phyloP scores from a whole-genome alignment of 2,888 invertebrate species.

The Tipula unca region DNA sequence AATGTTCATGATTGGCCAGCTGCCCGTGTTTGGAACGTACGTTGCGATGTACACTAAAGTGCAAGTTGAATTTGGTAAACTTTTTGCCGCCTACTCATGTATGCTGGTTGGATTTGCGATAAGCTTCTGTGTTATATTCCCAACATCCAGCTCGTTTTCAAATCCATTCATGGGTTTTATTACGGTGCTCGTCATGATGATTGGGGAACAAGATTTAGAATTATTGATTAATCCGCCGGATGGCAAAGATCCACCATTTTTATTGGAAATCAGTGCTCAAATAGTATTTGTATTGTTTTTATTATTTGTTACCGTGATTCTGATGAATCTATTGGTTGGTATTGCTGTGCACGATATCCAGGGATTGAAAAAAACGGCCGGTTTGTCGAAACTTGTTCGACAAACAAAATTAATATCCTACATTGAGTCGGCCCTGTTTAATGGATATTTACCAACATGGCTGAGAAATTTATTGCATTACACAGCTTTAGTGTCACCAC shows the following conservation, averaged over 20 bases:
- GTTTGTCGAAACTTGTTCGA: constrained; percentile 70
- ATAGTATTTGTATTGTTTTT: constrained; percentile 72
- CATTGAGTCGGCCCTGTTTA: constrained; percentile 72
- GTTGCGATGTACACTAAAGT: constrained; percentile 87
- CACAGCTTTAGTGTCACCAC: constrained; percentile 70
- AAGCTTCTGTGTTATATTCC: constrained; percentile 82
- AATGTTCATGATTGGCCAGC: constrained; percentile 85
- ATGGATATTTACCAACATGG: constrained; percentile 68
- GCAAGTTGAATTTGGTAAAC: constrained; percentile 76
- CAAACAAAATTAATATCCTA: constrained; percentile 80
- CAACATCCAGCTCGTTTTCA: constrained; percentile 69
- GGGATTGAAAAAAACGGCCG: constrained; percentile 76
- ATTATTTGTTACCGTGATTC: constrained; percentile 73
- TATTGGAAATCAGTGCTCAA: constrained; percentile 72
- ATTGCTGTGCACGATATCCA: constrained; percentile 84
- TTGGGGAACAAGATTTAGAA: constrained; percentile 73
- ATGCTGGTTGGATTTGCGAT: constrained; percentile 78
- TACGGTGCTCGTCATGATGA: constrained; percentile 83
- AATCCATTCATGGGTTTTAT: constrained; percentile 80
- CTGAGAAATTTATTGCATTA: constrained; percentile 65
- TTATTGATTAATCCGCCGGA: constrained; percentile 66
- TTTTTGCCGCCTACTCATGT: constrained; percentile 79
- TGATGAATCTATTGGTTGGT: constrained; percentile 79
- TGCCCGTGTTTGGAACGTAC: constrained; percentile 81
- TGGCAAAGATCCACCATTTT: constrained; percentile 64